A percentile compares a stretch with the other conserved stretches of the same genome.
phyloP scores from a whole-genome alignment of 2,113 vertebrate species.

The Typhlomys cinereus region DNA sequence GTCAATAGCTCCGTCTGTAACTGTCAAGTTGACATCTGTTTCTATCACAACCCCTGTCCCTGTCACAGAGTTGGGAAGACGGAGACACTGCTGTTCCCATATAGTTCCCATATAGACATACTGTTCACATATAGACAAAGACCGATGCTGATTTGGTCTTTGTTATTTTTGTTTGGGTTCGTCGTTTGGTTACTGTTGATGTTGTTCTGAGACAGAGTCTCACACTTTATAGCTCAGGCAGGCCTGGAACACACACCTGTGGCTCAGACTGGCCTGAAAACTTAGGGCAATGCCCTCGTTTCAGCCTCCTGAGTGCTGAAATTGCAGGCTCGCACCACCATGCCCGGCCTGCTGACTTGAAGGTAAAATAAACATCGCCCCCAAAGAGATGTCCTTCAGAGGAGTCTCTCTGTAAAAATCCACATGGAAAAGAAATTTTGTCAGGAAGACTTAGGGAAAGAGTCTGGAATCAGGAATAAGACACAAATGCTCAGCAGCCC shows the following conservation, averaged over 20 bases:
- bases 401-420: not conserved
- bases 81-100: not conserved
- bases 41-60: too few species aligned
- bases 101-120: too few species aligned
- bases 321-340: not conserved
- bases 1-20: too few species aligned
- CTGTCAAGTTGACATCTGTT: too few species aligned
- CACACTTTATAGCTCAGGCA: not conserved
- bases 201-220: not conserved
- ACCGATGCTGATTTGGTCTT: not conserved
- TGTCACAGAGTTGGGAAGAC: not conserved
- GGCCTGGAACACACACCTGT: not conserved
- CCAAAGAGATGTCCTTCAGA: not conserved
- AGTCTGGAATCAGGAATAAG: not conserved
- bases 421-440: not conserved
- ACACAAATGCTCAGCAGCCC: not conserved
- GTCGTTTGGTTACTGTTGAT: not conserved
- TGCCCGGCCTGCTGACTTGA: not conserved
- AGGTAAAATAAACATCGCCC: not conserved
- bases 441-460: not conserved
- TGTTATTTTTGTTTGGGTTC: not conserved
- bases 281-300: not conserved
- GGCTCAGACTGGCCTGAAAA: not conserved
- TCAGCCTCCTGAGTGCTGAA: not conserved
- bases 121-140: too few species aligned